Evolutionary conservation across 37 sponge, comb jelly and placozoan genomes (phyloP).

Genomic region (Eunapius fragilis): DNA sequence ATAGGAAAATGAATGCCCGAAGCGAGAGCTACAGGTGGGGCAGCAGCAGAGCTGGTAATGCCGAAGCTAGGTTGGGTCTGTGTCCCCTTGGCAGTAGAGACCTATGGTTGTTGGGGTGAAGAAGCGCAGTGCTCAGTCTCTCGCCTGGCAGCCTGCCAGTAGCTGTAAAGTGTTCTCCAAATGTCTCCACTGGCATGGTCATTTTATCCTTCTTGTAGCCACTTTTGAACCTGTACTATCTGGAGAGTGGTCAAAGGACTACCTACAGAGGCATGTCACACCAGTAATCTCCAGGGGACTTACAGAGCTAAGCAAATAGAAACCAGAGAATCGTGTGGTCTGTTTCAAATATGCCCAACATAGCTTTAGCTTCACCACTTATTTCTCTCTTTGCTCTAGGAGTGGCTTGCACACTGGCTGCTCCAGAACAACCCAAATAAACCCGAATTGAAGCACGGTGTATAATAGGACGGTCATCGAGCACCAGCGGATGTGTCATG

Average conservation of each 20-base stretch:
- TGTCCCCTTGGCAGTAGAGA: no score
- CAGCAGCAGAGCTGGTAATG: no score
- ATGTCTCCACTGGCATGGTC: no score
- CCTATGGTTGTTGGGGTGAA: no score
- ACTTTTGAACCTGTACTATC: constrained; percentile 41
- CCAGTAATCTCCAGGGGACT: constrained; percentile 88
- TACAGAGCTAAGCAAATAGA: constrained; percentile 87
- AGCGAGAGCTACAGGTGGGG: no score
- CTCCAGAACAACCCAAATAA: constrained; percentile 96
- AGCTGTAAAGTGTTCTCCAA: no score
- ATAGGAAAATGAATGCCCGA: no score
- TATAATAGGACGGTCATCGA: not conserved
- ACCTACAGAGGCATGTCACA: constrained; percentile 80
- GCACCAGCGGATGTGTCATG: no score
- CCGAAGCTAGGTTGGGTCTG: no score
- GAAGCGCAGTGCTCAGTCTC: no score
- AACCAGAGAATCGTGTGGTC: constrained; percentile 92
- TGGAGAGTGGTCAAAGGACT: constrained; percentile 69
- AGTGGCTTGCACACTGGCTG: constrained; percentile 94
- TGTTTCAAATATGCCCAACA: constrained; percentile 12
- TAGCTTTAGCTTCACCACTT: not conserved
- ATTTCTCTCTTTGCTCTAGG: constrained; percentile 27
- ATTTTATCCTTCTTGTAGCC: constrained; percentile 1
- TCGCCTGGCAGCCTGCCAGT: no score
- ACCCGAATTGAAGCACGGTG: constrained; percentile 41